These are phyloP conservation scores for Heliconius charithonia DNA, from an alignment of 2,888 invertebrate genomes.

Conservation along the genomic window DNA sequence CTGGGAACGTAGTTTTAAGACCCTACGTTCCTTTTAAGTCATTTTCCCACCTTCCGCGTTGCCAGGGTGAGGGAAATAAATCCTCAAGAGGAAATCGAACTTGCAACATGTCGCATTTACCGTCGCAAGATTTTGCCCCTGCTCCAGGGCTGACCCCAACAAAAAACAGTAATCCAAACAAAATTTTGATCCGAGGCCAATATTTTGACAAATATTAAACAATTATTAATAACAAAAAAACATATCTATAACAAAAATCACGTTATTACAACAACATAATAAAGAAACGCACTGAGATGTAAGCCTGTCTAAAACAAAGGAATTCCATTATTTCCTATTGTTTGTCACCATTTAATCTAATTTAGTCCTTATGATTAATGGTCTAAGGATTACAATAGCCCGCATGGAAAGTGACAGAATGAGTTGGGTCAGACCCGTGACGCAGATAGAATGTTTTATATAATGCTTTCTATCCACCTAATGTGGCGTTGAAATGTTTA, in stretches of 20 bases:
- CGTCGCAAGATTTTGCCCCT: too few relatives aligned
- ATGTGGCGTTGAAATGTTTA: conserved; percentile 38
- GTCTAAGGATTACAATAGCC: conserved; percentile 35
- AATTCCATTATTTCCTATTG: conserved; percentile 42
- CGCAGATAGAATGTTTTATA: conserved; percentile 41
- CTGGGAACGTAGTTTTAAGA: too few relatives aligned
- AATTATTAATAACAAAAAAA: background rate
- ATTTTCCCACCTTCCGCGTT: too few relatives aligned
- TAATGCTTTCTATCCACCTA: conserved; percentile 34
- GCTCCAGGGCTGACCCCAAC: too few relatives aligned
- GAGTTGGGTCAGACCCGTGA: conserved; percentile 43
- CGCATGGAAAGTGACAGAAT: conserved; percentile 42
- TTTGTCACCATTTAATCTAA: conserved; percentile 28
- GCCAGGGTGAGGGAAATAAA: too few relatives aligned
- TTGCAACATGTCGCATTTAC: too few relatives aligned
- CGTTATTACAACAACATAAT: conserved; percentile 38
- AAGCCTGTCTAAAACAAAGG: conserved; percentile 45
- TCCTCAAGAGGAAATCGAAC: too few relatives aligned
- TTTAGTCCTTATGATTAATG: conserved; percentile 38
- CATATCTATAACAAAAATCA: conserved; percentile 31
- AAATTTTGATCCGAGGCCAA: background rate
- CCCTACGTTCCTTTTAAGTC: too few relatives aligned
- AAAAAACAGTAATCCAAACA: too few relatives aligned
- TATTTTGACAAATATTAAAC: background rate
- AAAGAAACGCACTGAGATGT: conserved; percentile 46